These are phyloP conservation scores for Streblospio benedicti DNA, from an alignment of 1,140 invertebrate species.

Conservation along the genomic window DNA sequence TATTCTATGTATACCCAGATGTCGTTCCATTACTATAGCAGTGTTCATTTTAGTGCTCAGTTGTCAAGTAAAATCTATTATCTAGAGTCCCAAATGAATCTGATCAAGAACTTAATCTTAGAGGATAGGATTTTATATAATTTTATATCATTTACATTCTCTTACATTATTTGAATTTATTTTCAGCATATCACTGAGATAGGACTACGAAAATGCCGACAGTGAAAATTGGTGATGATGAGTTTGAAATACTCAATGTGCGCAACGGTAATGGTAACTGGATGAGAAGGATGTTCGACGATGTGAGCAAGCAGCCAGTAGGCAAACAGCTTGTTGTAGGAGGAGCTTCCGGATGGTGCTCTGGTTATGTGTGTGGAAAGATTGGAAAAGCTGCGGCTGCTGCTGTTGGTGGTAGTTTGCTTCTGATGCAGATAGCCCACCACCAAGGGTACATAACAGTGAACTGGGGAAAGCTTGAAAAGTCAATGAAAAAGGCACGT, in stretches of 20 bases:
- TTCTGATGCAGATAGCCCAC: constrained; percentile 1
- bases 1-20: too few species aligned
- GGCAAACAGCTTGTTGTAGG: constrained; percentile 7
- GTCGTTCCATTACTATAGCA: too few species aligned
- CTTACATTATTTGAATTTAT: too few species aligned
- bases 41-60: too few species aligned
- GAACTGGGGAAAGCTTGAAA: constrained; percentile 7
- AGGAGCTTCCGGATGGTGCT: not conserved
- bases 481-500: not conserved
- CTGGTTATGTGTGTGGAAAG: not conserved
- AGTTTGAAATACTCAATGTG: constrained; percentile 7
- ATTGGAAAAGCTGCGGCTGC: not conserved
- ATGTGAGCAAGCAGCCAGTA: not conserved
- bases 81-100: too few species aligned
- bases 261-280: not conserved
- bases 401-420: constrained; percentile 1
- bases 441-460: constrained; percentile 9
- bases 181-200: too few species aligned
- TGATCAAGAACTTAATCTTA: too few species aligned
- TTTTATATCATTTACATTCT: too few species aligned
- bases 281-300: not conserved
- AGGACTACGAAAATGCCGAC: too few species aligned
- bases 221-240: not conserved
- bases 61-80: too few species aligned
- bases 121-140: too few species aligned